phyloP scores from a whole-genome alignment of 2,113 vertebrate species.

The Mustela nigripes region DNA sequence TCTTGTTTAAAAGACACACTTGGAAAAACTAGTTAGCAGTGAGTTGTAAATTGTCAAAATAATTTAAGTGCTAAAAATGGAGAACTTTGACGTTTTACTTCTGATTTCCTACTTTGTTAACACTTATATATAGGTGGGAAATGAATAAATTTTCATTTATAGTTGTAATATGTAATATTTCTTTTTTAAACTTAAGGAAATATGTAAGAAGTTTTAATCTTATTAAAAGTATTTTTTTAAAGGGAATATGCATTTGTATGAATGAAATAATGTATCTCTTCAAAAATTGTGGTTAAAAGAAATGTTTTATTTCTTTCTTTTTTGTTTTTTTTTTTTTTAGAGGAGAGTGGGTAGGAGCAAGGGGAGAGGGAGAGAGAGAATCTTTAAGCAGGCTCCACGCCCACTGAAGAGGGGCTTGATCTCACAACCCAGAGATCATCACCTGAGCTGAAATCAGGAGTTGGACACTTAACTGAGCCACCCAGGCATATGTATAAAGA shows the following conservation, averaged over 20 bases:
- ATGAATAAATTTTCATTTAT: neutral
- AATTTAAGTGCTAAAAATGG: neutral
- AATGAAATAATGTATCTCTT: neutral
- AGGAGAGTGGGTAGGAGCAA: neutral
- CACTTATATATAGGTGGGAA: neutral
- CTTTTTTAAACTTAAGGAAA: conserved; percentile 39
- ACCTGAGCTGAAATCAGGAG: neutral
- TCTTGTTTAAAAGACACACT: neutral
- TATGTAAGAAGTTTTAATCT: neutral
- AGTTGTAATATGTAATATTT: neutral
- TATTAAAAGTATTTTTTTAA: neutral
- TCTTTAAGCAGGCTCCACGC: neutral
- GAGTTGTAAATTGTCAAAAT: conserved; percentile 38
- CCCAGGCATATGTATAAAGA: neutral
- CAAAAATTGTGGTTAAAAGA: neutral
- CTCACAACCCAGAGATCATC: neutral
- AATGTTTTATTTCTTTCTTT: neutral
- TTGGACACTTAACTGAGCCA: neutral
- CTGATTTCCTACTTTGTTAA: neutral
- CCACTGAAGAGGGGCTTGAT: neutral
- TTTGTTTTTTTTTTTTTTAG: neutral
- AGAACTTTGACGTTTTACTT: conserved; percentile 13
- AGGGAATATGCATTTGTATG: neutral
- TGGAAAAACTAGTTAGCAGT: neutral
- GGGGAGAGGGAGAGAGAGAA: neutral